phyloP scores from a whole-genome alignment of 53 echinoderm and acorn worm species.

The Crossaster papposus region DNA sequence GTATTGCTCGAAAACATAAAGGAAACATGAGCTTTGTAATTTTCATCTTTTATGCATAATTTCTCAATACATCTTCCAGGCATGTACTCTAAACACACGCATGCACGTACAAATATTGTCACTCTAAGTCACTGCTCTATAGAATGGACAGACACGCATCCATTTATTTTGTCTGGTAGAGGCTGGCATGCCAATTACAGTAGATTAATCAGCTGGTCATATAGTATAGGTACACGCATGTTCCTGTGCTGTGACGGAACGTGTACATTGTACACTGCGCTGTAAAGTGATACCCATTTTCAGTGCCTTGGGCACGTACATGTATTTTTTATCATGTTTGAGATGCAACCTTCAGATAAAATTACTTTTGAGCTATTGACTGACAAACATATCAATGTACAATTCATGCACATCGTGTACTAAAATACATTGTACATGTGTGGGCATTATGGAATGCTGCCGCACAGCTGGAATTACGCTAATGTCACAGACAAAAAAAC shows the following conservation, averaged over 20 bases:
- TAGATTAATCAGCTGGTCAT: not conserved
- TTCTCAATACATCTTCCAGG: not conserved
- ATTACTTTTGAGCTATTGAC: not conserved
- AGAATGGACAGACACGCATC: not conserved
- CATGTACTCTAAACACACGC: not conserved
- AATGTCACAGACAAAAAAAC: too few species aligned
- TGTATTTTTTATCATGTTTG: not conserved
- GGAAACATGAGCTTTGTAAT: not conserved
- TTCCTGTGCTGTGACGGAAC: not conserved
- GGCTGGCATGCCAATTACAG: not conserved
- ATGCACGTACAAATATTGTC: not conserved
- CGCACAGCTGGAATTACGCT: not conserved
- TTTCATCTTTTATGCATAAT: not conserved
- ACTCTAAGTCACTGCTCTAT: not conserved
- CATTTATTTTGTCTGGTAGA: conserved; percentile 1
- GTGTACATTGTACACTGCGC: not conserved
- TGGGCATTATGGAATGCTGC: not conserved
- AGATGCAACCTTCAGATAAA: not conserved
- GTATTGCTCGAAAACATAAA: not conserved
- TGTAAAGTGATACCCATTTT: not conserved
- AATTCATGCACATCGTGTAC: conserved; percentile 8
- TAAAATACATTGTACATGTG: too few species aligned
- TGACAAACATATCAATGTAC: not conserved
- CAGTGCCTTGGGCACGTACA: not conserved
- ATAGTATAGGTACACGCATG: not conserved